Conservation (phyloP, 2,113 vertebrate species). For the Gambusia affinis region DNA sequence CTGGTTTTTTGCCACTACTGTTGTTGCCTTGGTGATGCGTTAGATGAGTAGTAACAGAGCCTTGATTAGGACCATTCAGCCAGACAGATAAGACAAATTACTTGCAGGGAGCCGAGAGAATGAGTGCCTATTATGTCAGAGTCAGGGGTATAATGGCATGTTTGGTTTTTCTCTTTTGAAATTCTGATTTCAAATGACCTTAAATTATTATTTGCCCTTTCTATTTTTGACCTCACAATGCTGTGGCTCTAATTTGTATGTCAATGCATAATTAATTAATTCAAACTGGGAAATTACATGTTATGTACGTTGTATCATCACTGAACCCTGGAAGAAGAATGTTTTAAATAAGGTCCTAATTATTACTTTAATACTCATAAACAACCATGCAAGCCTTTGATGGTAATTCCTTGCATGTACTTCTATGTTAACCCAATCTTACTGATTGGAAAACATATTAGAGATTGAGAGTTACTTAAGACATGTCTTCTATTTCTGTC, state of each 20-base stretch:
- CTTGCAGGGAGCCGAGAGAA: background rate
- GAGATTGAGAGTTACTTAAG: background rate
- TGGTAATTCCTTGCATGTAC: no score
- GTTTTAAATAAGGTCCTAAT: background rate
- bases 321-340: background rate
- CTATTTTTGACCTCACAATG: background rate
- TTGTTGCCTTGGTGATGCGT: slow-evolving; percentile 15
- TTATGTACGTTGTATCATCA: background rate
- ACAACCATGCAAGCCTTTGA: no score
- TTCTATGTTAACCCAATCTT: background rate
- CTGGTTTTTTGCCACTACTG: slow-evolving; percentile 15
- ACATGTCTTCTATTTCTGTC: background rate
- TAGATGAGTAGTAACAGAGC: slow-evolving; percentile 38
- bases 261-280: background rate
- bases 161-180: background rate
- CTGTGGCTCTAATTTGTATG: background rate
- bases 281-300: background rate
- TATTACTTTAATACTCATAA: background rate
- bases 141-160: slow-evolving; percentile 1
- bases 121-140: background rate
- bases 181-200: background rate
- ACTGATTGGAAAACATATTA: background rate
- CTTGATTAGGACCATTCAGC: slow-evolving; percentile 36
- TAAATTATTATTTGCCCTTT: background rate
- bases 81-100: slow-evolving; percentile 18